These are phyloP conservation scores for Micrasema minimum DNA, from an alignment of 1,140 invertebrate genomes.

Conservation along the genomic window DNA sequence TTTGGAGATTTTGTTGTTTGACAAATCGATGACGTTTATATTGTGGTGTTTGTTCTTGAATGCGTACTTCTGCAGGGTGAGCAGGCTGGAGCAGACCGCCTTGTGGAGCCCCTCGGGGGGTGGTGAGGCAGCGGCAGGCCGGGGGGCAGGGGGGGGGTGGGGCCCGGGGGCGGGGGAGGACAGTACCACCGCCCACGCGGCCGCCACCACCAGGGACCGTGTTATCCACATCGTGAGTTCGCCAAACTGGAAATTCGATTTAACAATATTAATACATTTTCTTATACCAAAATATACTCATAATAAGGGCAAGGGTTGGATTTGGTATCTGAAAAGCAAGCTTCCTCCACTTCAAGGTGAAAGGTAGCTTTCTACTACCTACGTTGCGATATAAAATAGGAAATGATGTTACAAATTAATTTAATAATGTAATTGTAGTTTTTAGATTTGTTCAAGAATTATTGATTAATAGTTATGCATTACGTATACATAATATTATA, in stretches of 20 bases:
- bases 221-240: conserved; percentile 28
- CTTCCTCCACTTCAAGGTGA: too few species aligned
- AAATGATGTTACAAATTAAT: too few species aligned
- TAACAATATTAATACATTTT: conserved; percentile 1
- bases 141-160: conserved; percentile 23
- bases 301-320: too few species aligned
- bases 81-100: conserved; percentile 56
- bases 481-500: too few species aligned
- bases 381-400: too few species aligned
- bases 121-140: conserved; percentile 28
- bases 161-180: background rate
- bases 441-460: too few species aligned
- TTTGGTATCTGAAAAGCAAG: too few species aligned
- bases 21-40: conserved; percentile 69
- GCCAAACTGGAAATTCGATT: conserved; percentile 45
- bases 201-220: conserved; percentile 9
- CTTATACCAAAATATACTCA: background rate
- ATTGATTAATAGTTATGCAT: too few species aligned
- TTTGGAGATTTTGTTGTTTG: conserved; percentile 67
- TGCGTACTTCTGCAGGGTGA: conserved; percentile 62
- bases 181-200: conserved; percentile 6
- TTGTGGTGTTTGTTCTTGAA: conserved; percentile 65
- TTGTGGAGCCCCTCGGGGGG: conserved; percentile 48
- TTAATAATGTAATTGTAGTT: too few species aligned
- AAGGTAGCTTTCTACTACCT: too few species aligned